Evolutionary conservation across 2,888 invertebrate species (phyloP).

Genomic region (Frankliniella fusca): DNA sequence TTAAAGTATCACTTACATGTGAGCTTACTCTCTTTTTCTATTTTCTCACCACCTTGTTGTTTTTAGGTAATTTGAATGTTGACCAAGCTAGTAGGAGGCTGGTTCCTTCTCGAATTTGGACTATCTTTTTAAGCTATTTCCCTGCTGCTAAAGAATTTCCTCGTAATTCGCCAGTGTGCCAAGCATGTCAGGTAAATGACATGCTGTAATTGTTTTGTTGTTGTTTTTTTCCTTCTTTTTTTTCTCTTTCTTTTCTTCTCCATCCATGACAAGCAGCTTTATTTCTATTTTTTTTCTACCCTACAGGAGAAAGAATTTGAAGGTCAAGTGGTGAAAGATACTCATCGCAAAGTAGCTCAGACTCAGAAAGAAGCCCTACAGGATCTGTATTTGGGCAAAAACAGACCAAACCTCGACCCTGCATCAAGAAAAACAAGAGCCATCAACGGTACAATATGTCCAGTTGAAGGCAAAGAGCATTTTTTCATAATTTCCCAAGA

Average conservation of each 20-base stretch:
- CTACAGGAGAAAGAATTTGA: slow-evolving; percentile 39
- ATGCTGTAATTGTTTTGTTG: background rate
- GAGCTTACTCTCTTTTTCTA: background rate
- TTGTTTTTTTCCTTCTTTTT: background rate
- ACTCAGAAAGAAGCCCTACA: slow-evolving; percentile 45
- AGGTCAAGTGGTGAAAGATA: slow-evolving; percentile 39
- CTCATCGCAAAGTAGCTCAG: slow-evolving; percentile 41
- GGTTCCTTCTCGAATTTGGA: slow-evolving; percentile 53
- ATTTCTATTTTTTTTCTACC: slow-evolving; percentile 21
- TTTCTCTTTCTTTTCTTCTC: slow-evolving; percentile 23
- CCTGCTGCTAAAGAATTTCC: slow-evolving; percentile 47
- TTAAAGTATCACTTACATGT: too few relatives aligned
- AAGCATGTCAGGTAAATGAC: slow-evolving; percentile 41
- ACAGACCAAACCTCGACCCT: slow-evolving; percentile 39
- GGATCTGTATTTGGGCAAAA: slow-evolving; percentile 46
- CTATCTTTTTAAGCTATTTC: slow-evolving; percentile 51
- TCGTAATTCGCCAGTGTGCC: slow-evolving; percentile 44
- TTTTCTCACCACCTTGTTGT: background rate
- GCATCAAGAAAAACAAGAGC: background rate
- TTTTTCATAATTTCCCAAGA: slow-evolving; percentile 43
- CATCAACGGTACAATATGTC: slow-evolving; percentile 2
- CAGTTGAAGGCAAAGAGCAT: slow-evolving; percentile 34
- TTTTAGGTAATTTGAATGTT: slow-evolving; percentile 45
- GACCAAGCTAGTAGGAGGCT: slow-evolving; percentile 48
- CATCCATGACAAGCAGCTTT: background rate